Evolutionary conservation across 2,113 vertebrate species (phyloP), one percentile per base, ranked within the genome.

Genomic region (Uropsilus gracilis): DNA sequence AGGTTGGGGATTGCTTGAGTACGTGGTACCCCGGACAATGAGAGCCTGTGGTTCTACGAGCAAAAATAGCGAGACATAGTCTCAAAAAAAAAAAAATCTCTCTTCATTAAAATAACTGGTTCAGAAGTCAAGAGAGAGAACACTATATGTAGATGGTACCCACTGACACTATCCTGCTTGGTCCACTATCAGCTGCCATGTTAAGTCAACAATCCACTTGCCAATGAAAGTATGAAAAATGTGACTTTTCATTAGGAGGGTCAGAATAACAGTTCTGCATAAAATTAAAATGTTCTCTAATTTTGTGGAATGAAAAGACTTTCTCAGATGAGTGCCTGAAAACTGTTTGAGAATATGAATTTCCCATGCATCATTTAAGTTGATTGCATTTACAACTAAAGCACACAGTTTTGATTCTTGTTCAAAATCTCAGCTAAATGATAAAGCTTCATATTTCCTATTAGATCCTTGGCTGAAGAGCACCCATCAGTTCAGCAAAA

Each of bases 281-380:
- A 89, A 86, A 84, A 89, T 57, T 18, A 88, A 89, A 92, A 66
- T 24, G 18, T 44, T 73, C 86, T 75, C 71, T 59, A 78, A 81
- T 37, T 46, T 80, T 71, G 66, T 86, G 57, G 48, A 90, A 78
- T 63, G 73, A 89, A 95, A 89, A n/a, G 18, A 17, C 48, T 87
- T 96, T 84, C 32, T 76, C 63, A 55, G 28, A 53, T 64, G 82
- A 92, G 82, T 82, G 57, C 57, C 80, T 78, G 48, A 84, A 91
- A 83, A 77, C 2, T n/a, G 14, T 22, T 44, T 57, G 34, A 66
- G 69, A n/a, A 8, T 78, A 77, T n/a, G 55, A 72, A 64, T 89
- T 94, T 84, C 69, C 69, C 16, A 59, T 44, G 50, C 34, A 39
- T 6, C 22, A 48, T 53, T 89, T 64, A 76, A 63, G 14, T 34